phyloP scores from a whole-genome alignment of 2,888 invertebrate genomes.

The Blera fallax region DNA sequence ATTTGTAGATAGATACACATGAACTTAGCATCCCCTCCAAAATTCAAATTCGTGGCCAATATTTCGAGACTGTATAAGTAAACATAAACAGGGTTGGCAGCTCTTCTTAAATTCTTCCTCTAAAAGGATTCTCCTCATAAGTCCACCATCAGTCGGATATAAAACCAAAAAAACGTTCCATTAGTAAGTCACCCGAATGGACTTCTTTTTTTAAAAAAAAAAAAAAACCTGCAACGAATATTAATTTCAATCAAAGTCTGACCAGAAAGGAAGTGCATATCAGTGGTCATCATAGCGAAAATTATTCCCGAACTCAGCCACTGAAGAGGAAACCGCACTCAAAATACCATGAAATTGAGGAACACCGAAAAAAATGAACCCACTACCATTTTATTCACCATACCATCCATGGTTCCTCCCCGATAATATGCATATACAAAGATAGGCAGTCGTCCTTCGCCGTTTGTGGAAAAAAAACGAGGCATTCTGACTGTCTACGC shows the following conservation, averaged over 20 bases:
- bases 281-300: slow-evolving; percentile 1
- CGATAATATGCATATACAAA: background rate
- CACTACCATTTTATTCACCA: background rate
- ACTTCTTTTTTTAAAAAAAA: too few relatives aligned
- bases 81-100: too few relatives aligned
- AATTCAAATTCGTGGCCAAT: too few relatives aligned
- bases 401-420: background rate
- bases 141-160: too few relatives aligned
- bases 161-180: background rate
- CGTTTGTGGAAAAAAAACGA: background rate
- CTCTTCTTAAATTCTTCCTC: too few relatives aligned
- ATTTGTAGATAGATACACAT: too few relatives aligned
- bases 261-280: background rate
- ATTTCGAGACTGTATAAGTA: too few relatives aligned
- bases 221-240: background rate
- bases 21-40: too few relatives aligned
- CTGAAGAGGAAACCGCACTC: slow-evolving; percentile 23
- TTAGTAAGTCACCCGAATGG: too few relatives aligned
- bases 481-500: background rate
- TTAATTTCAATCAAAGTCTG: background rate
- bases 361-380: background rate
- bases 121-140: background rate
- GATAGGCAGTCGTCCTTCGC: background rate
- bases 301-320: background rate
- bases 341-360: slow-evolving; percentile 27